phyloP scores from a whole-genome alignment of 2,888 invertebrate genomes.

The Dynastes tityus region DNA sequence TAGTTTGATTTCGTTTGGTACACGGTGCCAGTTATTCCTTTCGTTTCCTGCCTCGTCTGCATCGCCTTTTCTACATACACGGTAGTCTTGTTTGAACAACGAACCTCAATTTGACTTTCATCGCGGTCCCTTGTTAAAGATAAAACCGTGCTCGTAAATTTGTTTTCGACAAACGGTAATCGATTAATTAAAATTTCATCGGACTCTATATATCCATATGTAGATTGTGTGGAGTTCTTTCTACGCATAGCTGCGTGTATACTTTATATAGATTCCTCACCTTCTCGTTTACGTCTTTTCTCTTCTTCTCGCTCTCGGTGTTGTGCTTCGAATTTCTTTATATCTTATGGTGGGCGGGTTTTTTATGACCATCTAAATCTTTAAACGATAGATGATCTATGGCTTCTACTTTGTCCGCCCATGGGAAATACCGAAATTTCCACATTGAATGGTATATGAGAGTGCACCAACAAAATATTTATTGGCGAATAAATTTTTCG shows the following conservation, averaged over 20 bases:
- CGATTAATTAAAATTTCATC: slow-evolving; percentile 53
- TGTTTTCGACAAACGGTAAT: slow-evolving; percentile 51
- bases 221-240: slow-evolving; percentile 38
- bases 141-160: slow-evolving; percentile 49
- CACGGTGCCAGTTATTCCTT: slow-evolving; percentile 1
- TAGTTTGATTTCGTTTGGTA: not conserved
- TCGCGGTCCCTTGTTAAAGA: slow-evolving; percentile 44
- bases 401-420: slow-evolving; percentile 39
- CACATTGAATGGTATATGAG: slow-evolving; percentile 10
- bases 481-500: slow-evolving; percentile 28
- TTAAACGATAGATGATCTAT: slow-evolving; percentile 46
- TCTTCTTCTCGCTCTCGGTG: slow-evolving; percentile 6
- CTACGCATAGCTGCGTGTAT: slow-evolving; percentile 33
- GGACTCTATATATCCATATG: slow-evolving; percentile 36
- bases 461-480: slow-evolving; percentile 18
- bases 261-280: slow-evolving; percentile 30
- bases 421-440: slow-evolving; percentile 38
- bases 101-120: slow-evolving; percentile 42
- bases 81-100: slow-evolving; percentile 46
- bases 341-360: slow-evolving; percentile 29
- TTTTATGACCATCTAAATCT: slow-evolving; percentile 36
- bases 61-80: slow-evolving; percentile 17
- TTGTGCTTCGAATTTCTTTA: slow-evolving; percentile 9
- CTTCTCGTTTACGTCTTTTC: slow-evolving; percentile 15
- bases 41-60: slow-evolving; percentile 33